phyloP scores from a whole-genome alignment of 2,113 vertebrate genomes.

The Anseranas semipalmata region DNA sequence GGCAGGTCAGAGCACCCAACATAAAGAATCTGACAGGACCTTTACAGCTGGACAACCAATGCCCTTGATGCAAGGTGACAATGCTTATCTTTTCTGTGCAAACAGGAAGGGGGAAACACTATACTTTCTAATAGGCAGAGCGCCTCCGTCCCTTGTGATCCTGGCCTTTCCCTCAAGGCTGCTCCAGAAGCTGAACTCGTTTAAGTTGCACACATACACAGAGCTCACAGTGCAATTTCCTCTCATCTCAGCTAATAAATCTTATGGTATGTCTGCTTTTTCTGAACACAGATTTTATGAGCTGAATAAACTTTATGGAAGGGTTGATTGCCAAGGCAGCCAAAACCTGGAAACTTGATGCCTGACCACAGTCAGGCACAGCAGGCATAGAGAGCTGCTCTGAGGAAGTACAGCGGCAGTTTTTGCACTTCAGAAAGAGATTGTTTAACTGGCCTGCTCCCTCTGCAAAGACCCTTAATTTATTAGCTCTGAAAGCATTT shows the following conservation, averaged over 20 bases:
- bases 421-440: neutral
- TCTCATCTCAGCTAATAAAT: conserved; percentile 20
- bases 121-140: neutral
- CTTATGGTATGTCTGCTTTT: neutral
- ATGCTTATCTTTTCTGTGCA: neutral
- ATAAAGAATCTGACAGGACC: neutral
- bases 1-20: neutral
- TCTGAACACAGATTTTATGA: conserved; percentile 31
- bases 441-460: neutral
- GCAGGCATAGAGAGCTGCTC: neutral
- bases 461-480: neutral
- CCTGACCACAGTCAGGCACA: conserved; percentile 9
- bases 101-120: neutral
- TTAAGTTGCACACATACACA: neutral
- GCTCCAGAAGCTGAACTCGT: neutral
- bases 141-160: neutral
- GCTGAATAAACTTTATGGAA: conserved; percentile 34
- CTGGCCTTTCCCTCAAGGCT: neutral
- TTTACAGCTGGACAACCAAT: neutral
- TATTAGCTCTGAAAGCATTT: neutral
- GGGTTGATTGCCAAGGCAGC: conserved; percentile 8
- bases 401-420: neutral
- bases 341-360: neutral
- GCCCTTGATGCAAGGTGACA: neutral
- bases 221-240: neutral